Evolutionary conservation across 2,888 invertebrate species (phyloP).

Genomic region (Nemapogon koenigi): DNA sequence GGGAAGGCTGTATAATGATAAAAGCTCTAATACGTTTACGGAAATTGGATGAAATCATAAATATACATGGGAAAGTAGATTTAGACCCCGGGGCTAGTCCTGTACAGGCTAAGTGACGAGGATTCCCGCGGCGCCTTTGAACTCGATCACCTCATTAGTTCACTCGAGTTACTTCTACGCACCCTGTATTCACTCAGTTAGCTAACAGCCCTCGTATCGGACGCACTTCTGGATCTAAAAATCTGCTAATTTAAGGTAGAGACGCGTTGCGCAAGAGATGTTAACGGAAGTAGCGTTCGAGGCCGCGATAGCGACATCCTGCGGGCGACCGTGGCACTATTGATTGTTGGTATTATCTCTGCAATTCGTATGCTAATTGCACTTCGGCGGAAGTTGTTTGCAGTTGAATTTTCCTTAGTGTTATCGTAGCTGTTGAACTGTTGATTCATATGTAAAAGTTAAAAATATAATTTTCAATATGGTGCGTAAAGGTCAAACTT

Average conservation of each 20-base stretch:
- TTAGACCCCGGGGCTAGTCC: too few species aligned
- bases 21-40: too few species aligned
- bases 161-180: constrained; percentile 44
- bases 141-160: constrained; percentile 58
- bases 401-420: constrained; percentile 1
- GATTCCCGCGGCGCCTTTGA: constrained; percentile 45
- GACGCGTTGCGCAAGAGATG: constrained; percentile 42
- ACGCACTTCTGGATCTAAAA: constrained; percentile 31
- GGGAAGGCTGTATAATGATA: too few species aligned
- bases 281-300: constrained; percentile 41
- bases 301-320: constrained; percentile 52
- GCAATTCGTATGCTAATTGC: constrained; percentile 24
- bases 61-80: too few species aligned
- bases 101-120: too few species aligned
- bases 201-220: constrained; percentile 41
- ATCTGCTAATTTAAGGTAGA: constrained; percentile 20
- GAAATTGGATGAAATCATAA: too few species aligned
- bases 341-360: constrained; percentile 37
- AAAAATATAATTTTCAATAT: constrained; percentile 22
- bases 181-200: constrained; percentile 47
- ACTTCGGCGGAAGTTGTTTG: neutral
- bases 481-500: constrained; percentile 52
- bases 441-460: neutral
- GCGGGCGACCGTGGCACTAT: constrained; percentile 61
- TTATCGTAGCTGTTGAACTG: neutral